Conservation (phyloP, 2,113 vertebrate species). For the Chaenogobius annularis region DNA sequence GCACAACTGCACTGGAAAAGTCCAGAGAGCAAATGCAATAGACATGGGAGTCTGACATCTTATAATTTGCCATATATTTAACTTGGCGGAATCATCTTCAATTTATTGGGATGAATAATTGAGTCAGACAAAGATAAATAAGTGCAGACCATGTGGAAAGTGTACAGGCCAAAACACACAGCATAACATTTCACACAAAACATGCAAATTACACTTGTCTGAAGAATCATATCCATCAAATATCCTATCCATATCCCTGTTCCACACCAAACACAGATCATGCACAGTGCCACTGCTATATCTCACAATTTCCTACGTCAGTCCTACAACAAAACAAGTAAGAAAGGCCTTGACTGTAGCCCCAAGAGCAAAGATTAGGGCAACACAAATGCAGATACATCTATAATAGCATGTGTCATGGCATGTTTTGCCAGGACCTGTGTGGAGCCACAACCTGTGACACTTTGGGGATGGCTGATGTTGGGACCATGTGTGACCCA, state of each 20-base stretch:
- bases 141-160: not conserved
- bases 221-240: too few relatives aligned
- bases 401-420: not conserved
- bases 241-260: not conserved
- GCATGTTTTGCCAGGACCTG: conserved; percentile 81
- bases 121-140: not conserved
- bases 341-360: conserved; percentile 1
- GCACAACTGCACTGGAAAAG: conserved; percentile 43
- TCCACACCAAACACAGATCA: not conserved
- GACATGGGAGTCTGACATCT: conserved; percentile 33
- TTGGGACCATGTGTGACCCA: conserved; percentile 96
- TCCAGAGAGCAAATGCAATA: conserved; percentile 37
- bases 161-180: not conserved
- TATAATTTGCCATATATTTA: not conserved
- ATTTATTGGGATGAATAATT: not conserved
- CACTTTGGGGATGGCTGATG: conserved; percentile 95
- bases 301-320: too few relatives aligned
- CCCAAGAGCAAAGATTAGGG: not conserved
- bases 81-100: not conserved
- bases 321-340: not conserved
- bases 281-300: not conserved
- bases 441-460: conserved; percentile 95
- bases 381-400: not conserved
- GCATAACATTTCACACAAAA: not conserved
- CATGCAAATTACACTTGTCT: not conserved